Base-by-base conservation (phyloP, 2,888 invertebrate genomes). In the Coelinius sp. region DNA sequence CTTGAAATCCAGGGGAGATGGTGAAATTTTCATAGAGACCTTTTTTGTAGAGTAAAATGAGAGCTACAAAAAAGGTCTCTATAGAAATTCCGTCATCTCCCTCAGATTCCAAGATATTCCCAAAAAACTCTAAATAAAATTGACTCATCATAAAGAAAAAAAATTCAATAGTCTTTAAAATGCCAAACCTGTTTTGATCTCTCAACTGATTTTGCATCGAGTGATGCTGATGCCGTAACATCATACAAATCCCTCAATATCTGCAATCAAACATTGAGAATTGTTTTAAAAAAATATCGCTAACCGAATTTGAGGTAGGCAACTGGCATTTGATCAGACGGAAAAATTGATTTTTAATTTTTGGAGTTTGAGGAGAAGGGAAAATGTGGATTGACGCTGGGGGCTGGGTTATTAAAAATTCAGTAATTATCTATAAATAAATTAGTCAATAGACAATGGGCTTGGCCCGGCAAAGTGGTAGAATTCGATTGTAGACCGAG, bases 181-280 rank as follows among this genome's bases (percentile, higher is more conserved):
- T 46, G 17, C 20, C 31, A 69, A 82, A 89, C 89, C 89, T 89
- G 75, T 81, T 85, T 73, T 88, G 85, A 89, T 92, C 92, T 86
- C 92, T 92, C 88, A 92, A 90, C 83, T 92, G 91, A 88, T 92
- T 92, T 82, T 91, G 91, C 85, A 91, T 90, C 87, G 92, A 90
- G 84, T 91, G 91, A 88, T 92, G 92, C 88, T 92, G 92, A 82
- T 89, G 89, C 78, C 87, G 87, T 81, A 90, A 89, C 84, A 89
- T 88, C 87, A 76, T 84, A 77, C 76, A 70, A 71, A 74, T 78
- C 71, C 66, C 71, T 68, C 75, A 86, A 86, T 84, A 85, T 68
- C 78, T 81, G 56, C 35, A 78, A 73, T 38, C 22, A 63, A 24
- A 63, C 38, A 38, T 25, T 14, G 25, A 41, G 3, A 41, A 53